Conservation (phyloP, 1,140 invertebrate species). For the Eriosoma lanigerum region DNA sequence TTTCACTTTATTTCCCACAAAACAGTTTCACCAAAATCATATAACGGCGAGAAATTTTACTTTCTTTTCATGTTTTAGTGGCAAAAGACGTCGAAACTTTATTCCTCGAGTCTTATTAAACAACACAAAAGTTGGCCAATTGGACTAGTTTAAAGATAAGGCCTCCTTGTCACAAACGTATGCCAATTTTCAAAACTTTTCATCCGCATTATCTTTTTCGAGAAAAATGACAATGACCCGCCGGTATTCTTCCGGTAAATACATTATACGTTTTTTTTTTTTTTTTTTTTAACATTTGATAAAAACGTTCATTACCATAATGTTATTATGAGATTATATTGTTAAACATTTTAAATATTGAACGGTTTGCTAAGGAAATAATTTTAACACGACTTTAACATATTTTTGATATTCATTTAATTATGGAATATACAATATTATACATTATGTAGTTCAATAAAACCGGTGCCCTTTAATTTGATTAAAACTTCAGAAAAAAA, state of each 20-base stretch:
- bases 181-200: slow-evolving; percentile 4
- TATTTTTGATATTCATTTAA: no score
- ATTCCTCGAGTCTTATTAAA: neutral
- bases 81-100: neutral
- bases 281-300: neutral
- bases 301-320: no score
- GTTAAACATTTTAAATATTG: no score
- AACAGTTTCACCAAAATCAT: neutral
- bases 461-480: no score
- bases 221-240: neutral
- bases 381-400: no score
- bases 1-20: neutral
- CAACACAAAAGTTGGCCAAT: neutral
- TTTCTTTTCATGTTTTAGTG: neutral
- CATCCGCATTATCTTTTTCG: neutral
- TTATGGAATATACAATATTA: no score
- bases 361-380: no score
- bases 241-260: neutral
- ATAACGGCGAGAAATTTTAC: neutral
- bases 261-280: neutral
- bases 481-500: no score
- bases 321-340: no score
- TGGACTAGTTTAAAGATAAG: neutral
- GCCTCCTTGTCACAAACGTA: neutral
- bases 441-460: no score